phyloP scores from a whole-genome alignment of 2,888 invertebrate species.

The Mechanitis mazaeus region DNA sequence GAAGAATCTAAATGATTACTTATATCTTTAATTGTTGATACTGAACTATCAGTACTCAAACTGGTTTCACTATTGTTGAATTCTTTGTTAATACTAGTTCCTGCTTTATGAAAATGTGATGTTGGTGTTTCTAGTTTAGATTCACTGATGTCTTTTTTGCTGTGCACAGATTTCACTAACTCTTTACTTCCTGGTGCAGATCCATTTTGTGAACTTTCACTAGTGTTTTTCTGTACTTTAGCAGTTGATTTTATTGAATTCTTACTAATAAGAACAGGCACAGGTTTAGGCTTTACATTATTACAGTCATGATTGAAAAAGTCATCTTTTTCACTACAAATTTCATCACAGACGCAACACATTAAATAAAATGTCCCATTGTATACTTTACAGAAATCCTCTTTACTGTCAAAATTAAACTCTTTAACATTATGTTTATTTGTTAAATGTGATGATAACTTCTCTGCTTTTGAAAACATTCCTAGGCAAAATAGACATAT shows the following conservation, averaged over 20 bases:
- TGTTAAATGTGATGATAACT: constrained; percentile 85
- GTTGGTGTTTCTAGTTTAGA: constrained; percentile 45
- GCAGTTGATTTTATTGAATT: constrained; percentile 56
- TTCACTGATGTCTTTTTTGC: constrained; percentile 52
- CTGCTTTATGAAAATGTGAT: constrained; percentile 38
- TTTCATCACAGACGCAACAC: constrained; percentile 88
- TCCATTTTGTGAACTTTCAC: constrained; percentile 52
- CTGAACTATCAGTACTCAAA: constrained; percentile 46
- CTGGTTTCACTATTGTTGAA: constrained; percentile 49
- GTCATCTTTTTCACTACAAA: constrained; percentile 85
- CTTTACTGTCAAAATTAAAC: constrained; percentile 79
- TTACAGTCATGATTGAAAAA: constrained; percentile 85
- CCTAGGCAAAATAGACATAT: constrained; percentile 90
- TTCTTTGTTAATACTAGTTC: constrained; percentile 40
- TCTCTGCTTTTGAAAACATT: constrained; percentile 88
- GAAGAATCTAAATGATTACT: constrained; percentile 49
- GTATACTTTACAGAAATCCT: constrained; percentile 81
- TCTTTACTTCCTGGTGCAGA: constrained; percentile 46
- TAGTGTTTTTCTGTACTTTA: constrained; percentile 47
- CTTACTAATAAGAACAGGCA: constrained; percentile 69
- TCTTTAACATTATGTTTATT: constrained; percentile 87
- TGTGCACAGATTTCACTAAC: constrained; percentile 38
- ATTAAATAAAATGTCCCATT: constrained; percentile 84
- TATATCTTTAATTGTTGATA: constrained; percentile 46
- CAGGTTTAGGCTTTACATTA: constrained; percentile 68